Percentiles rank a stretch among this genome's conserved stretches.
Conservation (phyloP, 2,113 vertebrate species). For the Scomber japonicus region DNA sequence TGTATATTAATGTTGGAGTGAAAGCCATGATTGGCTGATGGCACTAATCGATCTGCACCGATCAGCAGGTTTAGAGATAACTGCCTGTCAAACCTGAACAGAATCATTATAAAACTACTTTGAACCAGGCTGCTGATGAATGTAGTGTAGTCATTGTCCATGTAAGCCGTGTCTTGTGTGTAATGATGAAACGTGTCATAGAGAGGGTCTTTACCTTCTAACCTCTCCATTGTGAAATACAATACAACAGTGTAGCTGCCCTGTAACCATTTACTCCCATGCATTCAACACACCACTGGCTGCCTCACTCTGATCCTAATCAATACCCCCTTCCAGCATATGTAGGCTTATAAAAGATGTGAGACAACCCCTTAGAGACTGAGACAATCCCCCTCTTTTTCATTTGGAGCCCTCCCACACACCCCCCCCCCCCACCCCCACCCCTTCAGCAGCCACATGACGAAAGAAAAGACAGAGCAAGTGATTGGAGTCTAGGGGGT, state of each 20-base stretch:
- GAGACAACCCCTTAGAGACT: slow-evolving; percentile 61
- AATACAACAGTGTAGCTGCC: slow-evolving; percentile 33
- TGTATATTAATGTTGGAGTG: neutral
- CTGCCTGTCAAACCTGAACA: neutral
- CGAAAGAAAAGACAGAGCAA: slow-evolving; percentile 21
- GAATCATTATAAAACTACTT: neutral
- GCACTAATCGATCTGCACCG: neutral
- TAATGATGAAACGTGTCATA: slow-evolving; percentile 15
- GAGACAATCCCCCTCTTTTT: slow-evolving; percentile 57
- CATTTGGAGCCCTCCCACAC: slow-evolving; percentile 16
- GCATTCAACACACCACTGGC: slow-evolving; percentile 47
- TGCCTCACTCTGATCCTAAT: slow-evolving; percentile 54
- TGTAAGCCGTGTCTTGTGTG: neutral
- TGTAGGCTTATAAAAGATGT: slow-evolving; percentile 55
- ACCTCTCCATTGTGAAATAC: slow-evolving; percentile 19
- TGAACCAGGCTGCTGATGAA: slow-evolving; percentile 2
- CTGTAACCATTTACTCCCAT: slow-evolving; percentile 24
- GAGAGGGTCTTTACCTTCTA: slow-evolving; percentile 4
- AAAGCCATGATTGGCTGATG: slow-evolving; percentile 4
- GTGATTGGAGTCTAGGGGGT: slow-evolving; percentile 60
- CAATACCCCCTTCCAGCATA: slow-evolving; percentile 64
- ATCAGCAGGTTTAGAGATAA: neutral
- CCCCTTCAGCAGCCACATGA: slow-evolving; percentile 38
- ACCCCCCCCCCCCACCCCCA: slow-evolving; percentile 1
- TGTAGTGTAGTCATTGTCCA: neutral